A percentile compares a stretch with the other conserved stretches of the same genome.
Conservation (phyloP, 2,113 vertebrate species). For the Psilopsiagon aurifrons region DNA sequence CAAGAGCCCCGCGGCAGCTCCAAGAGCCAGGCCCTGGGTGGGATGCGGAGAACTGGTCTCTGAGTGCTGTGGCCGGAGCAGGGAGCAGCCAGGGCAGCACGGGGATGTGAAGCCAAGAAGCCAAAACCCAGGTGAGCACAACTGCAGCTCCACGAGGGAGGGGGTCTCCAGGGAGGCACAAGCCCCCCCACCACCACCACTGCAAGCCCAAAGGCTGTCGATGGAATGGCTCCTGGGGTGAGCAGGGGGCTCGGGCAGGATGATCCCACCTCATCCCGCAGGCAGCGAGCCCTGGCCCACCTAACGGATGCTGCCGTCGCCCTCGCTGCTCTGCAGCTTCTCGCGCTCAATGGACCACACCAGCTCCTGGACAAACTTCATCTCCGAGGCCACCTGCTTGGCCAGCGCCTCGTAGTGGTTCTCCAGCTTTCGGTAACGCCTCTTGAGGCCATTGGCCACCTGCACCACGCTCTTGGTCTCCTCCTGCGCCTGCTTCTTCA, state of each 20-base stretch:
- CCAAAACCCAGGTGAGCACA: not conserved
- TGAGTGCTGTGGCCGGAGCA: fast-evolving
- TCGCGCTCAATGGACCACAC: conserved; percentile 85
- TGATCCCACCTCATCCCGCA: not conserved
- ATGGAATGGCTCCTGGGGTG: fast-evolving
- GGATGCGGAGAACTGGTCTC: not conserved
- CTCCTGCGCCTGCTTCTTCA: conserved; percentile 90
- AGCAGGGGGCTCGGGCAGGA: not conserved
- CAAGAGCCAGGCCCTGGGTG: fast-evolving
- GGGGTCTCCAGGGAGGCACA: not conserved
- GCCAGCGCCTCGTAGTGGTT: conserved; percentile 90
- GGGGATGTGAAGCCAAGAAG: not conserved
- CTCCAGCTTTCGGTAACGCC: conserved; percentile 90
- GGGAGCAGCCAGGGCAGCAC: fast-evolving
- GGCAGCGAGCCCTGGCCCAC: fast-evolving
- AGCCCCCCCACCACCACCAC: not conserved
- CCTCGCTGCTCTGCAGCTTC: conserved; percentile 69
- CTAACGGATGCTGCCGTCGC: conserved; percentile 79
- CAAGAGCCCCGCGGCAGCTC: not conserved
- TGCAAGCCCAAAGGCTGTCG: not conserved
- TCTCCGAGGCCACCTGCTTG: conserved; percentile 89
- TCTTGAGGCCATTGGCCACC: conserved; percentile 85
- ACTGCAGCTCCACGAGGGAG: fast-evolving
- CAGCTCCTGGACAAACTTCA: conserved; percentile 94
- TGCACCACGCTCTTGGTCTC: conserved; percentile 82